Percentiles rank a stretch among this genome's conserved stretches.
phyloP scores from a whole-genome alignment of 2,113 vertebrate genomes.

The Pampusana beccarii region DNA sequence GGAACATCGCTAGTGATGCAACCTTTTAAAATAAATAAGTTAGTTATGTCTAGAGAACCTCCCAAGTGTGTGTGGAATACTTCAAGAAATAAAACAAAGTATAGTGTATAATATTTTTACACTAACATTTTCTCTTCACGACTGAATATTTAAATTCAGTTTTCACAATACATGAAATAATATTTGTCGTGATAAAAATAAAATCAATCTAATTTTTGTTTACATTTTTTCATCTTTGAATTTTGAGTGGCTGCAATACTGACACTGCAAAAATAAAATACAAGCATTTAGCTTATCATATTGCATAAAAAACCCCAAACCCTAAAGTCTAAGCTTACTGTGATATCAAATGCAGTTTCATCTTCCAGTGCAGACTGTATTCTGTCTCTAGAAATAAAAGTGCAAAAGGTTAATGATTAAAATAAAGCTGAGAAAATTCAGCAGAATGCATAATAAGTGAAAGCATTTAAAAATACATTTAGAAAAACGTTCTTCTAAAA shows the following conservation, averaged over 20 bases:
- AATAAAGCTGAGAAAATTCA: neutral
- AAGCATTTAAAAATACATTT: neutral
- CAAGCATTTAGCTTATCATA: neutral
- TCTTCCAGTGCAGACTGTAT: constrained; percentile 90
- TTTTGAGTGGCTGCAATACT: neutral
- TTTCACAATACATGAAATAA: neutral
- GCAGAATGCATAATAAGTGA: neutral
- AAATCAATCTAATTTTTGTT: neutral
- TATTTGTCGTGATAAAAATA: neutral
- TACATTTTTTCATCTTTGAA: neutral
- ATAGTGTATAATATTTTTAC: neutral
- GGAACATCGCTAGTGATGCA: neutral
- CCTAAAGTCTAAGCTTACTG: constrained; percentile 78
- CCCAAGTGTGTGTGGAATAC: neutral
- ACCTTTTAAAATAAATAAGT: neutral
- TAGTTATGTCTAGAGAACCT: neutral
- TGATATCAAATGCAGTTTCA: constrained; percentile 84
- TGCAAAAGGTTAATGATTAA: neutral
- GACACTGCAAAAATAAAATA: neutral
- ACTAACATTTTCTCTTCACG: neutral
- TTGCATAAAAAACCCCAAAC: rapidly evolving
- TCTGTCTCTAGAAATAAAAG: constrained; percentile 82
- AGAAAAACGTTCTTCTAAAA: neutral
- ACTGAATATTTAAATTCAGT: neutral
- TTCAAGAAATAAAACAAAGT: neutral